These are phyloP conservation scores for Gallinago media DNA, from an alignment of 2,113 vertebrate species.

Conservation along the genomic window DNA sequence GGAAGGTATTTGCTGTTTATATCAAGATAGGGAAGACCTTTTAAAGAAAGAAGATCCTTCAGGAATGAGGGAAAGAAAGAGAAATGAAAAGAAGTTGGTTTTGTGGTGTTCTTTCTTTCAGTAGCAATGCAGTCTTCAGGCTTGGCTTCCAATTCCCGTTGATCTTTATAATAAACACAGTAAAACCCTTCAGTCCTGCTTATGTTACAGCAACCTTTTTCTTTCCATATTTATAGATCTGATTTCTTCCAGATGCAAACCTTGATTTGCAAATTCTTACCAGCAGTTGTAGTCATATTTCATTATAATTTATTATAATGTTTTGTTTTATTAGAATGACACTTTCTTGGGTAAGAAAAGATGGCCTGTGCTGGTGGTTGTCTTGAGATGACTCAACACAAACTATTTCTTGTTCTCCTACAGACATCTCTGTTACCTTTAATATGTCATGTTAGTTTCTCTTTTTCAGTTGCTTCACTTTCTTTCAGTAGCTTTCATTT, in stretches of 20 bases:
- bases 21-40: neutral
- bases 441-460: neutral
- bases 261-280: neutral
- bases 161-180: neutral
- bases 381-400: neutral
- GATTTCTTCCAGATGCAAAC: neutral
- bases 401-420: neutral
- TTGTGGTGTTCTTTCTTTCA: neutral
- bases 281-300: neutral
- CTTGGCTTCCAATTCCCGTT: neutral
- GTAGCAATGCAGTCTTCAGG: neutral
- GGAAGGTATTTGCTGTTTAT: neutral
- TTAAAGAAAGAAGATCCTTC: neutral
- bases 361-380: neutral
- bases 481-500: neutral
- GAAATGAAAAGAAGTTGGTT: neutral
- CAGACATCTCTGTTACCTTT: neutral
- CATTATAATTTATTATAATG: neutral
- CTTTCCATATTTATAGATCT: neutral
- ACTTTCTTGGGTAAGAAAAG: neutral
- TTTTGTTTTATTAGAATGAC: neutral
- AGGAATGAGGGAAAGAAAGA: neutral
- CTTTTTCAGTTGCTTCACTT: neutral
- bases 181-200: neutral
- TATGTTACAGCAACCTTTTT: neutral